Percentiles rank a stretch among this genome's conserved stretches.
Evolutionary conservation across 2,797 vertebrate genomes (phyloP).

Genomic region (Argya squamiceps): DNA sequence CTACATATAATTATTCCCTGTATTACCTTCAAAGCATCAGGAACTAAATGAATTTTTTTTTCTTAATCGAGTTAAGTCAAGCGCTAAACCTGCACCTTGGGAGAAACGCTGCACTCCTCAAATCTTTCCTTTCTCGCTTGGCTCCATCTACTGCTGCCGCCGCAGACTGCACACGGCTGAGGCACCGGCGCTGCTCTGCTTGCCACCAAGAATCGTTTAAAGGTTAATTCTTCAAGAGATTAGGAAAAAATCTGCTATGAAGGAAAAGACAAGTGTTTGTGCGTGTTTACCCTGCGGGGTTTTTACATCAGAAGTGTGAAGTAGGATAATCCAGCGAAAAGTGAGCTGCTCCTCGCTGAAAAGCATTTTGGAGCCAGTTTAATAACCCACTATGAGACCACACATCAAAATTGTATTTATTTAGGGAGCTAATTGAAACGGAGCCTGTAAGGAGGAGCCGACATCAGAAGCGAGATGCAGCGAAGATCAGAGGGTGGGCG

Average conservation of each 20-base stretch:
- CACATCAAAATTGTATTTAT: constrained; percentile 42
- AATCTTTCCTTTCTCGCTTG: constrained; percentile 45
- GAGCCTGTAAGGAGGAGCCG: constrained; percentile 3
- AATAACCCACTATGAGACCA: constrained; percentile 30
- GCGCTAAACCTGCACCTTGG: background rate
- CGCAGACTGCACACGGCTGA: constrained; percentile 10
- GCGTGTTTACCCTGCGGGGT: background rate
- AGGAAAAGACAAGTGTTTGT: constrained; percentile 2
- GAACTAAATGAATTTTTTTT: background rate
- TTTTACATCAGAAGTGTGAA: constrained; percentile 44
- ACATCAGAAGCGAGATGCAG: background rate
- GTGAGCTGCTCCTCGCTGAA: background rate
- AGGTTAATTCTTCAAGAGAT: constrained; percentile 4
- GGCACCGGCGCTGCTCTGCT: background rate
- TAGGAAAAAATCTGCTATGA: background rate
- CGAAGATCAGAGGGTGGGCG: background rate
- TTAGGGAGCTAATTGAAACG: constrained; percentile 29
- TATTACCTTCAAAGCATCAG: background rate
- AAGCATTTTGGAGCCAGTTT: constrained; percentile 38
- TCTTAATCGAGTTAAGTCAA: background rate
- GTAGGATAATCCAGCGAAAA: constrained; percentile 1
- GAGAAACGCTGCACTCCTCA: background rate
- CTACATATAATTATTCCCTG: background rate
- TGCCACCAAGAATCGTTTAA: background rate
- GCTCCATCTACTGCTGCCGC: constrained; percentile 49